Evolutionary conservation across 2,113 vertebrate genomes (phyloP).

Genomic region (Ciconia stormi): DNA sequence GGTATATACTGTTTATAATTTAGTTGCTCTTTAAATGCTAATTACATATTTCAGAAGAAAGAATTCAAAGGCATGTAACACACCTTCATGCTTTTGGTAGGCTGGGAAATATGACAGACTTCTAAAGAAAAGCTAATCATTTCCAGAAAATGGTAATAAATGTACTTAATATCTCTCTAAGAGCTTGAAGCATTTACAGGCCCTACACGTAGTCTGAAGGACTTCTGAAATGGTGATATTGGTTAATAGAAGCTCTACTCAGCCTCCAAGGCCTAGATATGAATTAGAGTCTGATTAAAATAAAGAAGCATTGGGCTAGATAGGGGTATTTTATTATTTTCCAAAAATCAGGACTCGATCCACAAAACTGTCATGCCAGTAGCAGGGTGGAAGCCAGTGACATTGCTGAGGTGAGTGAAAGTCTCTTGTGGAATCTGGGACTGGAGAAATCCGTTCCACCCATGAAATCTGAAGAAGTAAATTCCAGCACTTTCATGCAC

Average conservation of each 20-base stretch:
- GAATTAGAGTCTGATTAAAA: not conserved
- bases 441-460: not conserved
- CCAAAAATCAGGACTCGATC: not conserved
- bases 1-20: not conserved
- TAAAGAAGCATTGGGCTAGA: not conserved
- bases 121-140: not conserved
- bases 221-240: not conserved
- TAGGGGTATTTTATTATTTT: not conserved
- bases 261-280: not conserved
- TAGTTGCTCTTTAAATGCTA: not conserved
- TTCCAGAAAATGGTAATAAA: not conserved
- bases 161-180: not conserved
- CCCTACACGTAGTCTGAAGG: not conserved
- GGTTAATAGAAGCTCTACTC: not conserved
- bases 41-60: not conserved
- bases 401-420: not conserved
- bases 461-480: not conserved
- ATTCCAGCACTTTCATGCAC: not conserved
- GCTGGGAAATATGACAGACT: not conserved
- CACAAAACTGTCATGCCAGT: not conserved
- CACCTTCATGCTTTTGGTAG: not conserved
- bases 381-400: not conserved
- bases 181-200: not conserved
- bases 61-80: not conserved
- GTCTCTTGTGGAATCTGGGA: not conserved